A percentile compares a stretch with the other conserved stretches of the same genome.
Evolutionary conservation across 2,113 vertebrate genomes (phyloP).

Genomic region (Labrus mixtus): DNA sequence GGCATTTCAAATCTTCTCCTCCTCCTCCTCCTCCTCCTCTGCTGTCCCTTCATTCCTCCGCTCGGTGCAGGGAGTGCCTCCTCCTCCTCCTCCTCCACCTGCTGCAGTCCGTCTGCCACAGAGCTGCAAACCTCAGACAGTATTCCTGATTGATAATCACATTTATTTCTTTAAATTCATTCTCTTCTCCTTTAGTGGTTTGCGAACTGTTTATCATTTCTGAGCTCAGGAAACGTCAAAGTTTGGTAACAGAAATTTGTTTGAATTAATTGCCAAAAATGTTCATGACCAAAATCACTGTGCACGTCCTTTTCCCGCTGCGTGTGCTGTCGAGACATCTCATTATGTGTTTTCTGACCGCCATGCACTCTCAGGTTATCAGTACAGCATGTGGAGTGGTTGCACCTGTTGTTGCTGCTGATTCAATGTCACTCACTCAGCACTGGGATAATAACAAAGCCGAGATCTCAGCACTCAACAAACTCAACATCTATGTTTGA

Average conservation of each 20-base stretch:
- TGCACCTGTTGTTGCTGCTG: conserved; percentile 33
- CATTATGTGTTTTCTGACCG: not conserved
- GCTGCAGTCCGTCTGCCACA: conserved; percentile 57
- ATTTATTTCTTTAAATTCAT: not conserved
- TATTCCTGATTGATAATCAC: no score
- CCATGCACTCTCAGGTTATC: not conserved
- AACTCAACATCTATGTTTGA: conserved; percentile 11
- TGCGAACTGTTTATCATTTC: not conserved
- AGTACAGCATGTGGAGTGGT: not conserved
- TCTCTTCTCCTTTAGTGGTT: not conserved
- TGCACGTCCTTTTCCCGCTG: not conserved
- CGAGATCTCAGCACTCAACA: not conserved
- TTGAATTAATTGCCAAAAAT: not conserved
- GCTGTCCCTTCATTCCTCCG: conserved; percentile 58
- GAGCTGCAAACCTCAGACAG: conserved; percentile 25
- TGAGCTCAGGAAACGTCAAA: not conserved
- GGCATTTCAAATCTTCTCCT: conserved; percentile 70
- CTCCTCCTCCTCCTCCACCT: conserved; percentile 70
- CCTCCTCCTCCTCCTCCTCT: conserved; percentile 37
- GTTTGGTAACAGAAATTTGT: no score
- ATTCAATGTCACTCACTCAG: conserved; percentile 20
- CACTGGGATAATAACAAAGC: conserved; percentile 11
- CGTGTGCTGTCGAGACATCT: not conserved
- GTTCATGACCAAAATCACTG: not conserved
- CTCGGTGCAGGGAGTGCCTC: conserved; percentile 54